Evolutionary conservation across 2,113 vertebrate species (phyloP).

Genomic region (Protobothrops flavoviridis): DNA sequence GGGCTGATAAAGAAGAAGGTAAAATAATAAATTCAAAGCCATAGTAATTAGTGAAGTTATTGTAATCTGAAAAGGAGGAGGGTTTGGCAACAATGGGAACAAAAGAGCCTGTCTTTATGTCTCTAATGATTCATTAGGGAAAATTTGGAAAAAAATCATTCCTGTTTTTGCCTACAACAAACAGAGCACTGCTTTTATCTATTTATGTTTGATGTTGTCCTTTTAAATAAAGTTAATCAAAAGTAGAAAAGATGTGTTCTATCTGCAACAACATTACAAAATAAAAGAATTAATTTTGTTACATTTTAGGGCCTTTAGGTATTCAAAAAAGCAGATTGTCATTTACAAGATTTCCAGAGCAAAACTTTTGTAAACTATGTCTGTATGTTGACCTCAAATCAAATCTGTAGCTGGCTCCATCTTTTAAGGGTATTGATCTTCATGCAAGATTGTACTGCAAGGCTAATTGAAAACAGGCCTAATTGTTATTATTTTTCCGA

Average conservation of each 20-base stretch:
- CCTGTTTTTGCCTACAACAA: constrained; percentile 49
- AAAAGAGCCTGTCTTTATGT: constrained; percentile 26
- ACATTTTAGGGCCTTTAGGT: background rate
- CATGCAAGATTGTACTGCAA: background rate
- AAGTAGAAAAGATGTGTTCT: constrained; percentile 12
- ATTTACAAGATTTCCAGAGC: background rate
- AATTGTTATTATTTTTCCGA: background rate
- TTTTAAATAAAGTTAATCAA: constrained; percentile 41
- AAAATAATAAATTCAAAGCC: constrained; percentile 44
- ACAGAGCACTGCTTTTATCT: constrained; percentile 55
- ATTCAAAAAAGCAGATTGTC: background rate
- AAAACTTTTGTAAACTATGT: background rate
- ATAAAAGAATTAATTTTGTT: background rate
- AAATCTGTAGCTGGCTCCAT: background rate
- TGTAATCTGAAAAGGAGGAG: constrained; percentile 41
- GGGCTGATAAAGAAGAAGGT: background rate
- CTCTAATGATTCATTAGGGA: constrained; percentile 53
- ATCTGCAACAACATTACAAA: background rate
- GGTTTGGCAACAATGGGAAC: constrained; percentile 36
- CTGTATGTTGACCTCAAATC: background rate
- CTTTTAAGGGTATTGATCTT: background rate
- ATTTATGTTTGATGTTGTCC: background rate
- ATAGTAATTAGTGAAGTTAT: constrained; percentile 32
- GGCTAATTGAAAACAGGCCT: background rate
- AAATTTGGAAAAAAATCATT: constrained; percentile 48